Evolutionary conservation across 2,797 vertebrate species (phyloP), one percentile per base, ranked within the genome.

Genomic region (Adelosebastes latens): DNA sequence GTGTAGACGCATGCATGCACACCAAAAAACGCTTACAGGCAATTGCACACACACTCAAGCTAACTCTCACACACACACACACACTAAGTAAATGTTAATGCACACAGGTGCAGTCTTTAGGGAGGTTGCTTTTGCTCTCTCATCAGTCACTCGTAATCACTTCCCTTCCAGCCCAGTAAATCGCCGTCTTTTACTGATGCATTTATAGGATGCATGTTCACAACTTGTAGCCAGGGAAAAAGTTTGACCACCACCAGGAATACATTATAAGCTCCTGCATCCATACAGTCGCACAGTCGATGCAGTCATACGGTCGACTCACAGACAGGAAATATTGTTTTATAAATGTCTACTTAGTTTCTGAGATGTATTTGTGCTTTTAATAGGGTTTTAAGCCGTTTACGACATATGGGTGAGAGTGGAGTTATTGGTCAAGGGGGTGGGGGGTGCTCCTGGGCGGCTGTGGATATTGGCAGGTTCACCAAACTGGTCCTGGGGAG

Each of bases 331-430:
- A 95, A 93, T 91, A 84, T 91, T 94, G 83, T 94, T 95, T 94
- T 88, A 93, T 92, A 93, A 95, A 95, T 82, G 92, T 94, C 92
- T 87, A 88, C 91, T 92, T 89, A 77, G 73, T 93, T 93, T 94
- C 87, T 92, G 90, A 91, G 93, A 94, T 88, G 88, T 93, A 93
- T 93, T 95, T 95, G 87, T 89, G 89, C 84, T 91, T 93, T 96
- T 95, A 95, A 94, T 85, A 93, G 90, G 85, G 86, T 90, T 95
- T 94, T 91, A 94, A 95, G 93, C 93, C 93, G 94, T 96, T 96
- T 95, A 95, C 80, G 89, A 94, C 88, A 80, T 88, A 81, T 70
- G 81, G 85, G 93, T 91, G 91, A 93, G 93, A 91, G 91, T 79
- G 80, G 86, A 94, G 90, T 95, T 93, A 94, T 95, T 94, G 92